Percentiles rank a stretch among this genome's conserved stretches.
These are phyloP conservation scores for Orientallactaga bullata DNA, from an alignment of 2,113 vertebrate genomes.

Conservation along the genomic window DNA sequence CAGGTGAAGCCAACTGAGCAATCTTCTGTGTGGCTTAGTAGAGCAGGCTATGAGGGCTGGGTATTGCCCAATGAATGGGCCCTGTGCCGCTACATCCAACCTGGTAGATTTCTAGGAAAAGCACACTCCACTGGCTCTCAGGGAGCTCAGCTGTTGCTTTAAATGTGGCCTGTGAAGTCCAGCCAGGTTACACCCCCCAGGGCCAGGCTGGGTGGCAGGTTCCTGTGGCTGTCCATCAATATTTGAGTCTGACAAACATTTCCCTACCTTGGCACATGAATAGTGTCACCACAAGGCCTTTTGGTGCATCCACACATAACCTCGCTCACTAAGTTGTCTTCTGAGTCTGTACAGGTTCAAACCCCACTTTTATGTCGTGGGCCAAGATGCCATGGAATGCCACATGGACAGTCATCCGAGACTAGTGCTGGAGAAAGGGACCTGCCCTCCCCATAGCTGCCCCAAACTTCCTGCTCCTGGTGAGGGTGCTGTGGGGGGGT, in stretches of 20 bases:
- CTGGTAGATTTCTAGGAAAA: not conserved
- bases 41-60: not conserved
- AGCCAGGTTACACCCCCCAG: not conserved
- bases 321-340: not conserved
- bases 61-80: accelerated
- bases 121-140: accelerated
- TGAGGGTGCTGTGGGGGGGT: accelerated
- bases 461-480: not conserved
- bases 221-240: no score
- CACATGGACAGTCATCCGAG: accelerated
- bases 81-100: accelerated
- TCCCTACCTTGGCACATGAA: no score
- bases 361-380: accelerated
- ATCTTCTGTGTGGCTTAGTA: not conserved
- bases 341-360: not conserved
- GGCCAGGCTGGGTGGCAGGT: not conserved
- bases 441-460: accelerated
- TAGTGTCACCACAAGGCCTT: accelerated
- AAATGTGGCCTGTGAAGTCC: accelerated
- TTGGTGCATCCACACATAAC: not conserved
- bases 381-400: not conserved
- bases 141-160: not conserved
- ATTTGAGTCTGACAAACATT: not conserved
- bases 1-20: not conserved
- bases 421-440: not conserved